Percentiles rank a stretch among this genome's conserved stretches.
Evolutionary conservation across 2,888 invertebrate genomes (phyloP).

Genomic region (Cryptosula pallasiana): DNA sequence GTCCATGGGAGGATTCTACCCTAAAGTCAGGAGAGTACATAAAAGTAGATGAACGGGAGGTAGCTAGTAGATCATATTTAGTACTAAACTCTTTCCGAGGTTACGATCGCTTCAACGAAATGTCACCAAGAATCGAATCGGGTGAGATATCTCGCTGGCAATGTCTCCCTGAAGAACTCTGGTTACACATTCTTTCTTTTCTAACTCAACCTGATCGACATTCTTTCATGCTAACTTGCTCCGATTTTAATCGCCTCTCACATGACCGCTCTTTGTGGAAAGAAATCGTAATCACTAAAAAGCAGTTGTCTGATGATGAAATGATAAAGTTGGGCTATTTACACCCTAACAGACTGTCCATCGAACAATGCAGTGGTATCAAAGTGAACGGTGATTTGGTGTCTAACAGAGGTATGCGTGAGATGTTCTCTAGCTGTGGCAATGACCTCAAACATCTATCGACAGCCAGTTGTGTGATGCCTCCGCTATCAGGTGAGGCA

Average conservation of each 20-base stretch:
- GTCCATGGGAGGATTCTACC: not conserved
- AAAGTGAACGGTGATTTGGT: constrained; percentile 2
- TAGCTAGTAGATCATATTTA: not conserved
- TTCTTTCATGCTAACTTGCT: constrained; percentile 37
- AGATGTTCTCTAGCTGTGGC: not conserved
- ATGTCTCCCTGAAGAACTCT: constrained; percentile 49
- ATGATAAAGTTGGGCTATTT: not conserved
- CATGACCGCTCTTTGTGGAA: constrained; percentile 43
- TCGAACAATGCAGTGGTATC: constrained; percentile 4
- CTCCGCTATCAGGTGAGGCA: constrained; percentile 40
- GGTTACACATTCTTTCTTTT: constrained; percentile 40
- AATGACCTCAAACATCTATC: not conserved
- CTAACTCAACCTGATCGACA: constrained; percentile 38
- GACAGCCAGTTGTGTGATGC: constrained; percentile 20
- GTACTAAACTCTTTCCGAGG: not conserved
- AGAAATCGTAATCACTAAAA: not conserved
- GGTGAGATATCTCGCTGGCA: constrained; percentile 45
- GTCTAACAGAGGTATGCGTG: not conserved
- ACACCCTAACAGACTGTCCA: not conserved
- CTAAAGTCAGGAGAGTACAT: not conserved
- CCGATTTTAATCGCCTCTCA: constrained; percentile 41
- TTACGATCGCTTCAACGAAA: not conserved
- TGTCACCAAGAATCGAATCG: constrained; percentile 38
- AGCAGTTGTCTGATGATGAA: constrained; percentile 24
- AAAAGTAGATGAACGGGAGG: not conserved